These are phyloP conservation scores for Axis porcinus DNA, from an alignment of 2,113 vertebrate species.

Conservation along the genomic window DNA sequence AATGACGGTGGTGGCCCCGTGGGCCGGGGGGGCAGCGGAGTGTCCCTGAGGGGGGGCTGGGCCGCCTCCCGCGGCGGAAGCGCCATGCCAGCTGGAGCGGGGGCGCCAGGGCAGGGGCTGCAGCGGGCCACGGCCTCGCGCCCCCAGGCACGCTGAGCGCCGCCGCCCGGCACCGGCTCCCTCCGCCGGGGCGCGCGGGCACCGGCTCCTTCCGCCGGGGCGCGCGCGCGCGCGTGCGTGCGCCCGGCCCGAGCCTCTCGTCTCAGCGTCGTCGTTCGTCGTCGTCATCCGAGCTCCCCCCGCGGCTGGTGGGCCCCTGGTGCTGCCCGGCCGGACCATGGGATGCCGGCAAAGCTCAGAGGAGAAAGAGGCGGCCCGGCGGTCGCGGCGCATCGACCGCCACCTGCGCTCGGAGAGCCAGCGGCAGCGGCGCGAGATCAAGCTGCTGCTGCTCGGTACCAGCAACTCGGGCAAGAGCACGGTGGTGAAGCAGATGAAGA, in stretches of 20 bases:
- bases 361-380: conserved; percentile 98
- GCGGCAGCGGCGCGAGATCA: conserved; percentile 96
- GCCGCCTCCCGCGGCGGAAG: conserved; percentile 53
- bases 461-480: conserved; percentile 99
- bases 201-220: background rate
- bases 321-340: conserved; percentile 85
- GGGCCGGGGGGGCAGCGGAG: conserved; percentile 66
- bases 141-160: conserved; percentile 58
- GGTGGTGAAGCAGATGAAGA: conserved; percentile 99
- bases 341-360: conserved; percentile 99
- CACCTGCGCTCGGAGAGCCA: conserved; percentile 99
- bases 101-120: conserved; percentile 72
- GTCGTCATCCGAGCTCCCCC: background rate
- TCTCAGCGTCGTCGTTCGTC: background rate
- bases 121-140: conserved; percentile 40
- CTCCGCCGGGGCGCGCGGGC: background rate
- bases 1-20: conserved; percentile 74
- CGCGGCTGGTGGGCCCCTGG: background rate
- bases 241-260: background rate
- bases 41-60: conserved; percentile 76
- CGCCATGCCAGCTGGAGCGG: conserved; percentile 79
- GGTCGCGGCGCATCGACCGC: conserved; percentile 97
- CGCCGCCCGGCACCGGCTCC: background rate
- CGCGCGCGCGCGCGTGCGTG: background rate
- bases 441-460: conserved; percentile 95